Percentiles rank a stretch among this genome's conserved stretches.
These are phyloP conservation scores for Aphis craccivora DNA, from an alignment of 1,140 invertebrate genomes.

Conservation along the genomic window DNA sequence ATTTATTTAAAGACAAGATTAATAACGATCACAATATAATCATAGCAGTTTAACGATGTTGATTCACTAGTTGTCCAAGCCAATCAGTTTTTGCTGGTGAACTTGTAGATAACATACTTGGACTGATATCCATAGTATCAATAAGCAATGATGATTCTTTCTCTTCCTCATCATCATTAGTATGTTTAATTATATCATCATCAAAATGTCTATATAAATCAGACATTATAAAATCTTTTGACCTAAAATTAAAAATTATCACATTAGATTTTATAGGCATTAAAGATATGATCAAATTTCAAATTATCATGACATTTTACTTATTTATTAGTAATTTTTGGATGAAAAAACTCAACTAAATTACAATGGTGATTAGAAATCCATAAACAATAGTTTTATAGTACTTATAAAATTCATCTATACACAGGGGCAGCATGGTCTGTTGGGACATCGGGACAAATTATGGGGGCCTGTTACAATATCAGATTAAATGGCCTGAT, in stretches of 20 bases:
- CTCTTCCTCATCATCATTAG: slow-evolving; percentile 19
- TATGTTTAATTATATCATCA: neutral
- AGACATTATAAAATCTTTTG: slow-evolving; percentile 36
- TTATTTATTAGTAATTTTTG: neutral
- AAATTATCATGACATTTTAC: neutral
- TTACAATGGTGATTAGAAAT: neutral
- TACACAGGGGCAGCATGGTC: no score
- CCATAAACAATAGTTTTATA: neutral
- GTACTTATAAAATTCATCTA: no score
- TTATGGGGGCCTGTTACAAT: no score
- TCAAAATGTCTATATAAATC: slow-evolving; percentile 43
- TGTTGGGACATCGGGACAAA: no score
- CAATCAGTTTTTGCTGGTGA: slow-evolving; percentile 49
- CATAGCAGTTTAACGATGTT: neutral
- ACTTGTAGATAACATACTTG: slow-evolving; percentile 42
- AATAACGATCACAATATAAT: neutral
- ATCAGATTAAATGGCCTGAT: no score
- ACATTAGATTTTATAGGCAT: neutral
- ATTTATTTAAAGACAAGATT: slow-evolving; percentile 7
- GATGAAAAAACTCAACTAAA: neutral
- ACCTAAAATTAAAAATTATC: slow-evolving; percentile 10
- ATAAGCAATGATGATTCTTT: slow-evolving; percentile 16
- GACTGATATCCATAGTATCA: slow-evolving; percentile 50
- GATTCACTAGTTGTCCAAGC: slow-evolving; percentile 21
- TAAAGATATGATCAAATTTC: neutral